A percentile compares a stretch with the other conserved stretches of the same genome.
Evolutionary conservation across 1,140 invertebrate species (phyloP).

Genomic region (Caerostris darwini): DNA sequence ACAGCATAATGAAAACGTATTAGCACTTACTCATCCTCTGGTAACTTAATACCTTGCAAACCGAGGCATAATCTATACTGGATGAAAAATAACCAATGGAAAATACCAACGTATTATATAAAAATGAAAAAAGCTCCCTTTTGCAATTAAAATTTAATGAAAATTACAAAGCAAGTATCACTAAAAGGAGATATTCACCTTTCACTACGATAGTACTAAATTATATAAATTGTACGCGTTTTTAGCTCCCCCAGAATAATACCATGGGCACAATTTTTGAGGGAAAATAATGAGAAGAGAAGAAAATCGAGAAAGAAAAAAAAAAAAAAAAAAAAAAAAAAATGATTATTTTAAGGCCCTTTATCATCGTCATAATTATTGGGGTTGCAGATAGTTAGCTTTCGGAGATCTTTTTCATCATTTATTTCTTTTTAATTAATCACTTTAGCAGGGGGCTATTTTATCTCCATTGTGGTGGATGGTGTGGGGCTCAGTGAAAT

Average conservation of each 20-base stretch:
- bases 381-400: constrained; percentile 74
- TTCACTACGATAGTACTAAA: constrained; percentile 41
- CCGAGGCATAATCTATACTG: background rate
- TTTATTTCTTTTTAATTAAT: constrained; percentile 77
- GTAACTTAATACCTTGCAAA: constrained; percentile 9
- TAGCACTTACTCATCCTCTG: constrained; percentile 15
- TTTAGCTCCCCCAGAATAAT: constrained; percentile 46
- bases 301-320: constrained; percentile 30
- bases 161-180: constrained; percentile 56
- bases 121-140: constrained; percentile 30
- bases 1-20: constrained; percentile 34
- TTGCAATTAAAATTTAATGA: constrained; percentile 73
- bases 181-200: constrained; percentile 56
- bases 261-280: background rate
- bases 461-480: constrained; percentile 48
- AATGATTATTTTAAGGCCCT: constrained; percentile 72
- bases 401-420: constrained; percentile 70
- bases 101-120: constrained; percentile 46
- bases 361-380: constrained; percentile 74
- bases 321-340: constrained; percentile 42
- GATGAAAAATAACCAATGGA: constrained; percentile 51
- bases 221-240: constrained; percentile 37
- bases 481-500: background rate
- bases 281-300: constrained; percentile 52
- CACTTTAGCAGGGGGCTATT: constrained; percentile 60